Evolutionary conservation across 2,888 invertebrate species (phyloP), one percentile per base, ranked within the genome.

Genomic region (Xylota segnis): DNA sequence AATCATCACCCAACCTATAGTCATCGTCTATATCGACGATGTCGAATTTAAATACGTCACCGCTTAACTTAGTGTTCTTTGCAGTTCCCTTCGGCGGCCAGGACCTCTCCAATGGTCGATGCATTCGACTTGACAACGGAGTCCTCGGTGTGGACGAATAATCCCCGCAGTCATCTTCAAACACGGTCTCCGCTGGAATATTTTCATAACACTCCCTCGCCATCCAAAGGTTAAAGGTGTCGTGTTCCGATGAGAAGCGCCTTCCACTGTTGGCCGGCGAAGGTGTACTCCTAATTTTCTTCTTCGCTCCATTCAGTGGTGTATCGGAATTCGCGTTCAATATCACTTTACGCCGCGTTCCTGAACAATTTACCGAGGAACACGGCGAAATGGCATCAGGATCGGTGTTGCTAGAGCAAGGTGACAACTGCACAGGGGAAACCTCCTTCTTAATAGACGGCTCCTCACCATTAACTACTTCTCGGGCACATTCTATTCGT

Each of bases 11-110:
- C 12, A 84, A 63, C 12, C 87, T 83, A 52, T 88, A 87, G 32
- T 88, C 87, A 88, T 97, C 97, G 90, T 97, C 97, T 10, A 95
- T 96, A 89, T 97, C 97, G 83, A 97, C 95, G 77, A 97, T 94
- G 91, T 97, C 97, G 91, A 97, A 97, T 88, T 95, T 95, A 90
- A 97, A 97, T 58, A 96, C 95, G 90, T 97, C 97, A 90, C 96
- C 96, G 16, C 94, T 94, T 83, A 94, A 93, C 91, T 95, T 95
- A 2, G 89, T 70, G 29, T 90, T 90, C 16, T 89, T 88, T 0
- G 89, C 9, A 87, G 59, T 7, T 88, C 96, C 94, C 90, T 95
- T 94, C 2, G 96, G 96, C 23, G 96, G 96, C 90, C 94, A 93
- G 0, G 94, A 95, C 87, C 96, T 93, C 90, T 97, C 97, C 87